Evolutionary conservation across 2,113 vertebrate genomes (phyloP), one percentile per base, ranked within the genome.

Genomic region (Desmodus rotundus): DNA sequence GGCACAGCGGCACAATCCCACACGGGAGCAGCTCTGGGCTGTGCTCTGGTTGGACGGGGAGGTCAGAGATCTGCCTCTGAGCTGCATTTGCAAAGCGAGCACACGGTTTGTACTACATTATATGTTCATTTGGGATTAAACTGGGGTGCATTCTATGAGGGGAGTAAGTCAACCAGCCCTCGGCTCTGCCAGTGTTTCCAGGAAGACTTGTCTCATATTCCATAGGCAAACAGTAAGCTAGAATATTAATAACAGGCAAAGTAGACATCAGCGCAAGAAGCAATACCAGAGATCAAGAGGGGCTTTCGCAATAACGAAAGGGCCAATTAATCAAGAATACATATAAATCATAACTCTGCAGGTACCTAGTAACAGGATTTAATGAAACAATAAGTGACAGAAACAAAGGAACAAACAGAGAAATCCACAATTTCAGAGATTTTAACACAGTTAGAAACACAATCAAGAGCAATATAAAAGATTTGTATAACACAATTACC

Each of bases 11-110:
- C 24, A 36, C 31, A 87, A 14, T 52, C 5, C 16, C 31, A 16
- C 12, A 2, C 45, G 54, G 17, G 13, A 33, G 68, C 5, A 26
- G 38, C 2, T 41, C 15, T 0, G 0, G 28, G 10, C 36, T 38
- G 2, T 2, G 14, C 31, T 36, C 12, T 41, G 20, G 24, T 33
- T 12, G 14, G 43, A 61, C 87, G 28, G 28, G 3, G 4, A 31
- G 20, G 5, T 36, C 45, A 28, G 26, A 78, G 47, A 24, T 31
- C 26, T 77, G 50, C 31, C 47, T 92, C 47, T 22, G 54, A 33
- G 61, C 20, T 72, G 28, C 74, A 13, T 67, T 88, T 83, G 74
- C 74, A 91, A 93, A 88, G 19, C 5, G 58, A 72, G 13, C 38
- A 6, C 11, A 19, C 5, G 0, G 8, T 5, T 94, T 47, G 93